Evolutionary conservation across 2,113 vertebrate species (phyloP).

Genomic region (Brachypteracias leptosomus): DNA sequence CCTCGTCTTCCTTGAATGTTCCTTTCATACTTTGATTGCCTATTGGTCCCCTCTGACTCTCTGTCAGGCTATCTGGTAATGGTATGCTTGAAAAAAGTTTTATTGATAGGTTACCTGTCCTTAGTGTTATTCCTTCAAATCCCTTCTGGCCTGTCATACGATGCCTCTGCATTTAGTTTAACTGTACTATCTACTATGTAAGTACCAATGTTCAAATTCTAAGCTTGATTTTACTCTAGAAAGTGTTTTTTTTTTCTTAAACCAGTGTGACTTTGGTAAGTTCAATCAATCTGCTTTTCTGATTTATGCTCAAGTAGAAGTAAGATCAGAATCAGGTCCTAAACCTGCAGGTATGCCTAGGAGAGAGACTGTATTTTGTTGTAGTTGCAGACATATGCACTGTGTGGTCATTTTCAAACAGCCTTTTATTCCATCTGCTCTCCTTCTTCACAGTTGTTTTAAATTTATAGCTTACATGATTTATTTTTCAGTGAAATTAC

Average conservation of each 20-base stretch:
- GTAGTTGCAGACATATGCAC: neutral
- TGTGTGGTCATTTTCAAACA: conserved; percentile 15
- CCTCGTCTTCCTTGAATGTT: conserved; percentile 29
- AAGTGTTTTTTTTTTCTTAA: neutral
- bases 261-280: neutral
- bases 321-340: neutral
- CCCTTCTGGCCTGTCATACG: neutral
- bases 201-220: neutral
- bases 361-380: neutral
- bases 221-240: neutral
- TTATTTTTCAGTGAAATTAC: conserved; percentile 41
- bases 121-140: conserved; percentile 28
- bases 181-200: neutral
- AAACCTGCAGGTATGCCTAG: neutral
- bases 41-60: conserved; percentile 44
- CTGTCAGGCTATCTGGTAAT: conserved; percentile 35
- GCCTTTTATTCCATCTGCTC: conserved; percentile 31
- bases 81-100: conserved; percentile 27
- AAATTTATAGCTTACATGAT: conserved; percentile 42
- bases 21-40: conserved; percentile 35
- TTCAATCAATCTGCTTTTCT: neutral
- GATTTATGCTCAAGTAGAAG: neutral
- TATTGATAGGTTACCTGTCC: conserved; percentile 29
- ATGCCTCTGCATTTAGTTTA: neutral
- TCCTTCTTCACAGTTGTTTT: conserved; percentile 12